Conservation (phyloP, 2,888 invertebrate genomes). For the Sesia bembeciformis region DNA sequence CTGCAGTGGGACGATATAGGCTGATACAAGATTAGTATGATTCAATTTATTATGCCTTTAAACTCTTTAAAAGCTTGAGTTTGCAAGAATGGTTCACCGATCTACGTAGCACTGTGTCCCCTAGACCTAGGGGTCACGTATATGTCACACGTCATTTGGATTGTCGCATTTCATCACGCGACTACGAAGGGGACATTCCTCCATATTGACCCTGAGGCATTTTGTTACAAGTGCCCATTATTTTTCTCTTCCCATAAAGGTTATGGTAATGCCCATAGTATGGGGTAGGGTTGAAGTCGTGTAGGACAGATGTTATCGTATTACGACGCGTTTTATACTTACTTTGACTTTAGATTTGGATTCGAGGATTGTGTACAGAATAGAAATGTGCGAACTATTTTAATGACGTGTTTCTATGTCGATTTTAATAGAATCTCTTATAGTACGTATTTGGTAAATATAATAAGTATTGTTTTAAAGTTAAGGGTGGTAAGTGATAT, state of each 20-base stretch:
- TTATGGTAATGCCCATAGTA: slow-evolving; percentile 57
- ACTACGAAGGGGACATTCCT: slow-evolving; percentile 15
- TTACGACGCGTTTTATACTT: slow-evolving; percentile 1
- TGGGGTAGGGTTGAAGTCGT: slow-evolving; percentile 49
- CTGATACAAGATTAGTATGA: too few species aligned
- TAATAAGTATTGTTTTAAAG: too few species aligned
- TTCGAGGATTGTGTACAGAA: slow-evolving; percentile 25
- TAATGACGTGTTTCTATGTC: too few species aligned
- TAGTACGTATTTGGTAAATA: too few species aligned
- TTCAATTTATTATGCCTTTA: too few species aligned
- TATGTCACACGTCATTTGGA: slow-evolving; percentile 68
- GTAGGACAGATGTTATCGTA: slow-evolving; percentile 44
- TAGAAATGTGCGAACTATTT: slow-evolving; percentile 21
- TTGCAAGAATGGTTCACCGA: not conserved
- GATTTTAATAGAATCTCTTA: too few species aligned
- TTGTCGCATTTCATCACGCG: slow-evolving; percentile 70
- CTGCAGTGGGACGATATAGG: too few species aligned
- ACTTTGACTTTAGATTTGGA: slow-evolving; percentile 23
- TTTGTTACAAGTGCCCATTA: slow-evolving; percentile 50
- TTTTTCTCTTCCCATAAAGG: slow-evolving; percentile 64
- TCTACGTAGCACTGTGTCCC: slow-evolving; percentile 14
- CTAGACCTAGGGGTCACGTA: slow-evolving; percentile 38
- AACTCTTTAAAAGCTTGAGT: too few species aligned
- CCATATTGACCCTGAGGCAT: slow-evolving; percentile 51
- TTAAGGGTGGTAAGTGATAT: too few species aligned